Evolutionary conservation across 2,888 invertebrate genomes (phyloP), one percentile per base, ranked within the genome.

Genomic region (Helicoverpa assulta): DNA sequence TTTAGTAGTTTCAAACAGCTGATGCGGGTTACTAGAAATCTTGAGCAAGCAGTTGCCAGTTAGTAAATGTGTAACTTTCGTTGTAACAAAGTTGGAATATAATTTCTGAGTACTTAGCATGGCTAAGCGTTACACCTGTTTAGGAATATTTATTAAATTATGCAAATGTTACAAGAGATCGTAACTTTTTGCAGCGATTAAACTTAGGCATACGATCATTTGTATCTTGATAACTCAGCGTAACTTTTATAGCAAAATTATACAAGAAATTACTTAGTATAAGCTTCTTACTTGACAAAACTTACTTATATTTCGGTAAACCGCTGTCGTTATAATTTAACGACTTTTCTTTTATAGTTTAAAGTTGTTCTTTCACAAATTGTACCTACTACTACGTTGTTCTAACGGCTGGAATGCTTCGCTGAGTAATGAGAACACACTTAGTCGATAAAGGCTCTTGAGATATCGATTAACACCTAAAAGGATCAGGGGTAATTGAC

Each of bases 401-500:
- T 29, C 43, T 16, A 43, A 43, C 16, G 6, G 43, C 43, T 43
- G 19, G 37, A 70, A 54, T 69, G 29, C 12, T 21, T 66, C 33
- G 29, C 21, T 57, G 50, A 56, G 26, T 82, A 69, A 79, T 57
- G 67, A 55, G 58, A 43, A 70, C 52, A 67, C 57, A 72, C 62
- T 75, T 62, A 70, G 61, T 29, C 59, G 59, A 56, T 68, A 75
- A 75, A 61, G 67, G 59, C 56, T 59, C 61, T 77, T 68, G 56
- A 67, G 66, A 72, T 75, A 73, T 80, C 65, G 75, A 76, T 80
- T 78, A 82, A 59, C 75, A 72, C 67, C 72, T 78, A 74, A 80
- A 82, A 72, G 82, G 75, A 78, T 80, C 71, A 72, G 70, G 58
- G 67, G 66, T 78, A 80, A 82, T 82, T 78, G 75, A 58, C 71